Base-by-base conservation (phyloP, 2,888 invertebrate species). In the Netelia fuscicornis region DNA sequence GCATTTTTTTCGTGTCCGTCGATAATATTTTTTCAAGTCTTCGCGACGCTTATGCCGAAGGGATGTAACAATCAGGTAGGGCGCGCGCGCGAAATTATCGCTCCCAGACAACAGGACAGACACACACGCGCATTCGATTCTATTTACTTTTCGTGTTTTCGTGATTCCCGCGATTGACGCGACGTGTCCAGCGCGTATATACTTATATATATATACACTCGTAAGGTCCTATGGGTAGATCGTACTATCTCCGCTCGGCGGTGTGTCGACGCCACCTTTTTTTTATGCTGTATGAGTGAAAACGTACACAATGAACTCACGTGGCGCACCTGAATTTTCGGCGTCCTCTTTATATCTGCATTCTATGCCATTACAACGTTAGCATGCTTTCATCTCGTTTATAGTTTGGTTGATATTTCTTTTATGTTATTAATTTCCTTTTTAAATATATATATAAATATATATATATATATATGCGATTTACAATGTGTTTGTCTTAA, bases 141-240 rank as follows among this genome's bases (percentile, higher is more conserved):
- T 88, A 88, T 89, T 89, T 89, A 89, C 89, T 86, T 87, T 75
- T 78, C 67, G 56, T 75, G 77, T 78, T 81, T 85, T 89, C 86
- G 85, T 79, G 81, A 85, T 87, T 85, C 60, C 84, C 85, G 74
- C 83, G 88, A 88, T 88, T 86, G 81, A 84, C 86, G 86, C 81
- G 84, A 20, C 68, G 76, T 52, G 20, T 56, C 8, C 17, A n/a
- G 64, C 68, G 25, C 48, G 25, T 20, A 68, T 52, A 25, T 23
- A 25, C n/a, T 3, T 52, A 20, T 9, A 54, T n/a, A 54, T 10
- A 56, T n/a, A 37, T 23, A 58, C n/a, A 54, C 17, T 20, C 17
- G 58, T 58, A 9, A 58, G 17, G 58, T 25, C 75, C 30, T 54
- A 48, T 20, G 52, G 23, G 9, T 75, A 37, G 20, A 10, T 42